A percentile compares a stretch with the other conserved stretches of the same genome.
phyloP scores from a whole-genome alignment of 2,797 vertebrate genomes.

The Percopsis omiscomaycus region DNA sequence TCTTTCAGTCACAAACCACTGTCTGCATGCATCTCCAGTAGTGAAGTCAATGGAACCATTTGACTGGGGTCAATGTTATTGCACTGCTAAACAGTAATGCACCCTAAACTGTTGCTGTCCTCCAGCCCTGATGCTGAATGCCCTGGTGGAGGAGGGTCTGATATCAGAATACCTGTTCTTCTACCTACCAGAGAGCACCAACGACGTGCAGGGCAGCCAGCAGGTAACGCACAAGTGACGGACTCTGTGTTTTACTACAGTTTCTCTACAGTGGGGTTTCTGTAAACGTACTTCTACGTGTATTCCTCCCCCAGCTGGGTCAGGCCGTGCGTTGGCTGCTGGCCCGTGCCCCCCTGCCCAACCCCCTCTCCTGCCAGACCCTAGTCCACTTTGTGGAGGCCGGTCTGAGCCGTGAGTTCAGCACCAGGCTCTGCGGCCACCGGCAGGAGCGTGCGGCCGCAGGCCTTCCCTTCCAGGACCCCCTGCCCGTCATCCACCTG shows the following conservation, averaged over 20 bases:
- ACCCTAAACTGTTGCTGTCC: neutral
- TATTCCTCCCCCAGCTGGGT: slow-evolving; percentile 67
- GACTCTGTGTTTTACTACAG: too few relatives aligned
- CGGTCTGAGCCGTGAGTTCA: slow-evolving; percentile 82
- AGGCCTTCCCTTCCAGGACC: slow-evolving; percentile 80
- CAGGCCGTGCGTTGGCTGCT: slow-evolving; percentile 85
- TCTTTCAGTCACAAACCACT: too few relatives aligned
- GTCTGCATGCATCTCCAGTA: too few relatives aligned
- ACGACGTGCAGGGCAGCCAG: slow-evolving; percentile 83
- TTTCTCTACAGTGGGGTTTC: too few relatives aligned
- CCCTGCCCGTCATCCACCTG: slow-evolving; percentile 79
- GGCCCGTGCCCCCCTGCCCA: slow-evolving; percentile 73
- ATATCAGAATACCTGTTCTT: slow-evolving; percentile 84
- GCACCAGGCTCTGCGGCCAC: slow-evolving; percentile 79
- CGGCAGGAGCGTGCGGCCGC: slow-evolving; percentile 75
- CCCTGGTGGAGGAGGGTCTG: slow-evolving; percentile 84
- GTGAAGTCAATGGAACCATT: too few relatives aligned
- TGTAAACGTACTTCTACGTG: neutral
- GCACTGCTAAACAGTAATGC: neutral
- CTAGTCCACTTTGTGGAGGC: slow-evolving; percentile 86
- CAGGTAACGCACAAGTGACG: slow-evolving; percentile 72
- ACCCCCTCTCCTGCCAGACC: slow-evolving; percentile 82
- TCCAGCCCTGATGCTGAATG: slow-evolving; percentile 85
- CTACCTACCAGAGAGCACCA: slow-evolving; percentile 81
- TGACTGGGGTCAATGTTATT: neutral